Conservation (phyloP, 2,113 vertebrate genomes). For the Motacilla alba region DNA sequence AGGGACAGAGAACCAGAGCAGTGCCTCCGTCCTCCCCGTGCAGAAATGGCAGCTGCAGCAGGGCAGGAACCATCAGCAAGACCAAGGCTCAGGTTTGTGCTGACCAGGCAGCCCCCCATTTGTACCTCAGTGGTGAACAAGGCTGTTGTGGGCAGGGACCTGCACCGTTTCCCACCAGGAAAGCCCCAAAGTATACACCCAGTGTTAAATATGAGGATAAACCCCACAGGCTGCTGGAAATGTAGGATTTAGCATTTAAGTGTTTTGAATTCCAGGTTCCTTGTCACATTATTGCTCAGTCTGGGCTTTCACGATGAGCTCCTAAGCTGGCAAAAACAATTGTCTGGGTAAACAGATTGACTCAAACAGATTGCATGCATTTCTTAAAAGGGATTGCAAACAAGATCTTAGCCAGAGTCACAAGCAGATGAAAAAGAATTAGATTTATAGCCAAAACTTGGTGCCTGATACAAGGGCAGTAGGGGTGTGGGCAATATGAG, state of each 20-base stretch:
- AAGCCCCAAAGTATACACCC: fast-evolving
- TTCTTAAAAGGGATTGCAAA: neutral
- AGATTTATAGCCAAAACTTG: neutral
- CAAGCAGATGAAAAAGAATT: neutral
- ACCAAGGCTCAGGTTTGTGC: neutral
- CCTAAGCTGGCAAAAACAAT: neutral
- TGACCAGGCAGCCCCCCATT: fast-evolving
- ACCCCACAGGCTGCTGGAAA: neutral
- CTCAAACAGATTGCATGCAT: neutral
- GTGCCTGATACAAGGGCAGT: neutral
- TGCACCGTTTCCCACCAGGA: neutral
- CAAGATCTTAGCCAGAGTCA: neutral
- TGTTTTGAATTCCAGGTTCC: neutral
- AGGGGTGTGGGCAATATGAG: fast-evolving
- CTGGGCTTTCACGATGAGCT: neutral
- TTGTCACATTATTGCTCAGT: too few relatives aligned
- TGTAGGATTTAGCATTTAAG: neutral
- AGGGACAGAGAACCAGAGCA: fast-evolving
- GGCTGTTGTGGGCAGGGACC: neutral
- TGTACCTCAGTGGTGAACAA: fast-evolving
- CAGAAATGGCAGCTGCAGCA: fast-evolving
- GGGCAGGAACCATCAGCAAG: fast-evolving
- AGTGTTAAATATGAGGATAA: neutral
- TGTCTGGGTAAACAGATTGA: neutral
- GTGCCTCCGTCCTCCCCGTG: fast-evolving